phyloP scores from a whole-genome alignment of 2,113 vertebrate genomes.

The Gopherus evgoodei region DNA sequence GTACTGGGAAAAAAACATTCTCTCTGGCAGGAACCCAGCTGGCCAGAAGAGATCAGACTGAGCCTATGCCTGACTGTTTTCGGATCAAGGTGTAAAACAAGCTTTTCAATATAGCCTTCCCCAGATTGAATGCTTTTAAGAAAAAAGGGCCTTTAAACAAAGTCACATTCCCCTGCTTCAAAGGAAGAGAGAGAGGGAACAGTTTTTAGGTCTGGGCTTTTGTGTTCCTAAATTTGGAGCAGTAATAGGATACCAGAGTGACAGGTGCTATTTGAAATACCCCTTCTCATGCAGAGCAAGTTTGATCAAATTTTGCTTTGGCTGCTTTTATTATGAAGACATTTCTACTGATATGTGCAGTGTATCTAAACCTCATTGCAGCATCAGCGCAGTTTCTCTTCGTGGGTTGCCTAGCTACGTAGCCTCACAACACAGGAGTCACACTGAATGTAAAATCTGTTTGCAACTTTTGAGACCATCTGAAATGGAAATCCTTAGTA shows the following conservation, averaged over 20 bases:
- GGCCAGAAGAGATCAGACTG: neutral
- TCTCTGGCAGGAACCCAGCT: constrained; percentile 3
- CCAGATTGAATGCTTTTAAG: neutral
- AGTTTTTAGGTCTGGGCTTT: neutral
- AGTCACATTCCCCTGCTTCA: neutral
- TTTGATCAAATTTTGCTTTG: constrained; percentile 37
- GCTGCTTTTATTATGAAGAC: constrained; percentile 29
- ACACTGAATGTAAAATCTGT: constrained; percentile 60
- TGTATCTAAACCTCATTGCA: neutral
- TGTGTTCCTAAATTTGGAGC: neutral
- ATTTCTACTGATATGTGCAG: neutral
- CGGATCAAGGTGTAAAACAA: neutral
- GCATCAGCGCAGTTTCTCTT: constrained; percentile 3
- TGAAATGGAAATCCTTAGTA: constrained; percentile 73
- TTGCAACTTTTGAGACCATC: constrained; percentile 67
- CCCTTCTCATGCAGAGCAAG: neutral
- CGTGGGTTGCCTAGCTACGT: constrained; percentile 77
- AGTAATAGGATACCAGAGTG: neutral
- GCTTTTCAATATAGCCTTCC: neutral
- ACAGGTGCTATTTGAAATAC: neutral
- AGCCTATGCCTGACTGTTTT: neutral
- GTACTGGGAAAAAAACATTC: neutral
- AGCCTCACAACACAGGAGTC: constrained; percentile 64
- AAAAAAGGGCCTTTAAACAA: neutral
- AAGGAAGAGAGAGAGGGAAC: neutral